A percentile compares a stretch with the other conserved stretches of the same genome.
Conservation (phyloP, 2,888 invertebrate genomes). For the Eupithecia dodoneata region DNA sequence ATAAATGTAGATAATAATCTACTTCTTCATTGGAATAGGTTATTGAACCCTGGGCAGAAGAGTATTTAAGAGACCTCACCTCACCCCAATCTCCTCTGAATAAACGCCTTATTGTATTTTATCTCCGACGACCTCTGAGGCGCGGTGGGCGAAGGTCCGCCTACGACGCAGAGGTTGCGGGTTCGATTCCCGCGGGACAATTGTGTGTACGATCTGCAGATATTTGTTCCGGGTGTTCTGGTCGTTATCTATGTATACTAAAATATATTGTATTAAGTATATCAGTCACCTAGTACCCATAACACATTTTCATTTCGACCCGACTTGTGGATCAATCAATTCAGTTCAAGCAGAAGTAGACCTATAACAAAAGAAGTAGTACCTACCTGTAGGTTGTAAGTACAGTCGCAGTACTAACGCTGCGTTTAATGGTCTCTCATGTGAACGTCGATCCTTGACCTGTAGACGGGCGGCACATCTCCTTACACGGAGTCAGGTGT, state of each 20-base stretch:
- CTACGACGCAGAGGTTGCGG: too few species aligned
- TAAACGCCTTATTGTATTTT: too few species aligned
- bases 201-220: too few species aligned
- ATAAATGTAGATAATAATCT: not conserved
- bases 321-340: not conserved
- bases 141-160: too few species aligned
- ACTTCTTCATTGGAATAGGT: not conserved
- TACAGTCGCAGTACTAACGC: slow-evolving; percentile 19
- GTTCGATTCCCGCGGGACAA: too few species aligned
- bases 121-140: too few species aligned
- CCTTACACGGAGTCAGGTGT: slow-evolving; percentile 41
- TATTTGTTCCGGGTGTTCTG: too few species aligned
- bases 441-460: slow-evolving; percentile 74
- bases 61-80: not conserved
- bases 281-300: too few species aligned
- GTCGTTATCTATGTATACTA: too few species aligned
- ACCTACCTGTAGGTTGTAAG: not conserved
- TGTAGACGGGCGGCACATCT: slow-evolving; percentile 60
- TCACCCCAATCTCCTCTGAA: too few species aligned
- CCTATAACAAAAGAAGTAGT: not conserved
- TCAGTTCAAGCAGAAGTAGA: not conserved
- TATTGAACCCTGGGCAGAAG: not conserved
- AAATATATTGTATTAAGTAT: too few species aligned
- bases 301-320: too few species aligned
- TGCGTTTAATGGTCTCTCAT: slow-evolving; percentile 47